These are phyloP conservation scores for Drosophila lutescens DNA, from an alignment of 2,888 invertebrate species.

Conservation along the genomic window DNA sequence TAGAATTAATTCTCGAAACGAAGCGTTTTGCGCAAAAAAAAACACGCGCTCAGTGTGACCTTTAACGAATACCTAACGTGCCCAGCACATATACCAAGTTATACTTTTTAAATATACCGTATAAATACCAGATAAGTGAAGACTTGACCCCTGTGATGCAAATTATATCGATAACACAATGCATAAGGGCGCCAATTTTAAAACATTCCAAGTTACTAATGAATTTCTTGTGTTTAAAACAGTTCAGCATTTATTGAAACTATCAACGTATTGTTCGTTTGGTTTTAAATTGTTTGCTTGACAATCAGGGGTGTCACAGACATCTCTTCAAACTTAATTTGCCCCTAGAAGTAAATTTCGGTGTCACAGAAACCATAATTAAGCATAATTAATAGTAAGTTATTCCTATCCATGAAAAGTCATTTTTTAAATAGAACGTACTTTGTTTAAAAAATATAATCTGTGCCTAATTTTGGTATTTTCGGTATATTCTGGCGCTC, in stretches of 20 bases:
- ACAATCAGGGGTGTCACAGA: too few species aligned
- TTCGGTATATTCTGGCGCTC: slow-evolving; percentile 5
- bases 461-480: neutral
- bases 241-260: neutral
- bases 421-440: too few species aligned
- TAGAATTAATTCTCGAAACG: slow-evolving; percentile 19
- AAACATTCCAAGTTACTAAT: neutral
- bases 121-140: neutral
- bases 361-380: too few species aligned
- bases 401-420: too few species aligned
- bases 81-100: neutral
- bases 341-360: too few species aligned
- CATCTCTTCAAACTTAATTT: too few species aligned
- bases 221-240: neutral
- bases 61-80: neutral
- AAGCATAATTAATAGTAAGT: too few species aligned
- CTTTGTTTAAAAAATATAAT: too few species aligned
- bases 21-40: slow-evolving; percentile 50
- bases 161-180: neutral
- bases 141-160: neutral
- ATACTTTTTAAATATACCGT: neutral
- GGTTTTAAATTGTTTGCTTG: too few species aligned
- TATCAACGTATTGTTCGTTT: too few species aligned
- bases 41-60: slow-evolving; percentile 61
- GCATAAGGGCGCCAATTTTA: neutral